These are phyloP conservation scores for Glomeris maerens DNA, from an alignment of 1,140 invertebrate species.

Conservation along the genomic window DNA sequence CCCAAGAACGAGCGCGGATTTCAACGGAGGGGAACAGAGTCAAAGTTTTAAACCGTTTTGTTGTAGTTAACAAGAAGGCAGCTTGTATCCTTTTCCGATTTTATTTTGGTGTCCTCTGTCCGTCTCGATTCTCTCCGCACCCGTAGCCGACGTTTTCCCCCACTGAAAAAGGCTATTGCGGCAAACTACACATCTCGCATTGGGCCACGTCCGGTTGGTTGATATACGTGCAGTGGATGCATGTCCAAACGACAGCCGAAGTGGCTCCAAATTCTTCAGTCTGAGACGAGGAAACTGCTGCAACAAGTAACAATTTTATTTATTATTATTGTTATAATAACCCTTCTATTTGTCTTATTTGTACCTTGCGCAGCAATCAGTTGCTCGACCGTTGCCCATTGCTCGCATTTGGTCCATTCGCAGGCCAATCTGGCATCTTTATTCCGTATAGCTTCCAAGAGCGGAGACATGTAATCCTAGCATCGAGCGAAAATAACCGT, in stretches of 20 bases:
- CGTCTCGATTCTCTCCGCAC: too few relatives aligned
- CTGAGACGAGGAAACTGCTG: neutral
- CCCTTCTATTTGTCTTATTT: too few relatives aligned
- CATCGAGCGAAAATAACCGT: too few relatives aligned
- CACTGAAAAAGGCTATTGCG: conserved; percentile 25
- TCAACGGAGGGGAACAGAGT: too few relatives aligned
- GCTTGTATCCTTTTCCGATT: too few relatives aligned
- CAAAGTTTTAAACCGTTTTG: too few relatives aligned
- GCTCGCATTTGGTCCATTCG: conserved; percentile 60
- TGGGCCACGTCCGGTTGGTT: conserved; percentile 53
- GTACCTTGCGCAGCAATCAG: conserved; percentile 51
- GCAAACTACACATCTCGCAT: conserved; percentile 88
- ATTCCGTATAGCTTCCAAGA: conserved; percentile 59
- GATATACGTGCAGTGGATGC: conserved; percentile 81
- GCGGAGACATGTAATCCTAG: conserved; percentile 53
- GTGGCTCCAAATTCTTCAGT: neutral
- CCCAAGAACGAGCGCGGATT: too few relatives aligned
- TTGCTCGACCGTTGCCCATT: conserved; percentile 80
- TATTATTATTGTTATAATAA: conserved; percentile 7
- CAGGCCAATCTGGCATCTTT: conserved; percentile 51
- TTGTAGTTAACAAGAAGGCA: too few relatives aligned
- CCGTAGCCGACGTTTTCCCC: neutral
- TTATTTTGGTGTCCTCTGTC: too few relatives aligned
- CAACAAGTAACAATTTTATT: conserved; percentile 24
- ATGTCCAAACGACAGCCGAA: conserved; percentile 55